phyloP scores from a whole-genome alignment of 2,797 vertebrate genomes.

The Hydrocynus forskahlii region DNA sequence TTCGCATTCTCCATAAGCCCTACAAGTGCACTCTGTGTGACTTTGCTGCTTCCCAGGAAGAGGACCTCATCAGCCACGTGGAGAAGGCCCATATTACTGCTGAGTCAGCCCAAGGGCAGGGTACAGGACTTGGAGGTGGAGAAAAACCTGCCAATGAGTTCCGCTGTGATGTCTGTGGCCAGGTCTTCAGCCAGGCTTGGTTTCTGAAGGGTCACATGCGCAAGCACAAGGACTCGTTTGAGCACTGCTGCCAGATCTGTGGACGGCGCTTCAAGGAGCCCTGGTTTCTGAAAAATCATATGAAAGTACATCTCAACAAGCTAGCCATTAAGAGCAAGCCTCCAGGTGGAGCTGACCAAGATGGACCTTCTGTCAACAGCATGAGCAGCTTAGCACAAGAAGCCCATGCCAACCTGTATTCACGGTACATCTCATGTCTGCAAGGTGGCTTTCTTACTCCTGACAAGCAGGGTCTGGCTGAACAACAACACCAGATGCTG shows the following conservation, averaged over 20 bases:
- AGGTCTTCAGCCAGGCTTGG: constrained; percentile 98
- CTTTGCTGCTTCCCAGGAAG: constrained; percentile 95
- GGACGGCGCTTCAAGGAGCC: constrained; percentile 98
- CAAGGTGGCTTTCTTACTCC: constrained; percentile 93
- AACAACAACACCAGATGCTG: constrained; percentile 90
- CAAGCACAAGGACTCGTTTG: constrained; percentile 99
- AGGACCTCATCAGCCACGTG: constrained; percentile 96
- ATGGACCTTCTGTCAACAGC: constrained; percentile 84
- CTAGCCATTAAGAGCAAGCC: constrained; percentile 95
- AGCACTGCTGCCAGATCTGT: constrained; percentile 98
- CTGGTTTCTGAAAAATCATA: constrained; percentile 99
- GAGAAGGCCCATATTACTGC: constrained; percentile 98
- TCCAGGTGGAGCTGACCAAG: constrained; percentile 82
- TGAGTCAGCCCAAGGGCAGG: constrained; percentile 89
- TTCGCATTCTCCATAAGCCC: constrained; percentile 97
- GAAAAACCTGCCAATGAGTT: constrained; percentile 90
- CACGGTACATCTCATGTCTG: constrained; percentile 95
- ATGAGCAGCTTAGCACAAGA: constrained; percentile 93
- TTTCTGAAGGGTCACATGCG: constrained; percentile 99
- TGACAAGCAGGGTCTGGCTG: constrained; percentile 88
- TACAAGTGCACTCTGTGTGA: constrained; percentile 98
- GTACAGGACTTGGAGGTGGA: constrained; percentile 76
- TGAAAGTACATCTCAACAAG: constrained; percentile 99
- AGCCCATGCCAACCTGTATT: constrained; percentile 94
- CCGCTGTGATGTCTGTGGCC: constrained; percentile 95